Conservation (phyloP, 1,140 invertebrate species). For the Luehdorfia chinensis region DNA sequence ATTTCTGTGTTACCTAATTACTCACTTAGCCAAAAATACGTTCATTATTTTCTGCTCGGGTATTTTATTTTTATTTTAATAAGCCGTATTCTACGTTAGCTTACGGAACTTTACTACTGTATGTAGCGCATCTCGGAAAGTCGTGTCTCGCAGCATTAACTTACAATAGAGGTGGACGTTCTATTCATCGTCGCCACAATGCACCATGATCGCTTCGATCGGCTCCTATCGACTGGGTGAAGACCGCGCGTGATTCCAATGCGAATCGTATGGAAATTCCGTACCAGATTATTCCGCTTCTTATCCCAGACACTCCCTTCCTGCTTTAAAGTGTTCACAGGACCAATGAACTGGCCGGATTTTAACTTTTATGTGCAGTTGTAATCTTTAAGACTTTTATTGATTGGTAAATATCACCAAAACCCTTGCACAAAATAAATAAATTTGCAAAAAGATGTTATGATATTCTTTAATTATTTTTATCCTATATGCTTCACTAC, state of each 20-base stretch:
- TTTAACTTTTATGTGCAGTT: too few relatives aligned
- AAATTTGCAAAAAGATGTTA: too few relatives aligned
- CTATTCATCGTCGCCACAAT: slow-evolving; percentile 69
- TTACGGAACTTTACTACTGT: slow-evolving; percentile 12
- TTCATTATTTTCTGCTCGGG: too few relatives aligned
- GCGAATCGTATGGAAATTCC: slow-evolving; percentile 39
- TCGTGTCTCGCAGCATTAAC: slow-evolving; percentile 56
- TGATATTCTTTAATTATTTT: too few relatives aligned
- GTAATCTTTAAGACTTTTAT: too few relatives aligned
- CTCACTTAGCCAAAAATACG: too few relatives aligned
- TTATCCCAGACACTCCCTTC: slow-evolving; percentile 17
- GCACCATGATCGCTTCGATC: slow-evolving; percentile 43
- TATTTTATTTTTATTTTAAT: too few relatives aligned
- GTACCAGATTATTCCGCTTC: slow-evolving; percentile 17
- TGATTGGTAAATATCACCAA: too few relatives aligned
- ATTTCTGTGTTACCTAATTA: too few relatives aligned
- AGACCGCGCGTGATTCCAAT: slow-evolving; percentile 56
- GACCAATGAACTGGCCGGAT: neutral
- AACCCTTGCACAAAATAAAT: too few relatives aligned
- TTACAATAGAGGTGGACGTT: slow-evolving; percentile 74
- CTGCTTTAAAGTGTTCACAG: slow-evolving; percentile 2
- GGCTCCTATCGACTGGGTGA: slow-evolving; percentile 26
- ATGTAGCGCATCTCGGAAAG: slow-evolving; percentile 25
- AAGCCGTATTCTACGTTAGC: too few relatives aligned
- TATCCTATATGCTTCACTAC: too few relatives aligned